Conservation (phyloP, 2,888 invertebrate species). For the Petrolisthes cinctipes region DNA sequence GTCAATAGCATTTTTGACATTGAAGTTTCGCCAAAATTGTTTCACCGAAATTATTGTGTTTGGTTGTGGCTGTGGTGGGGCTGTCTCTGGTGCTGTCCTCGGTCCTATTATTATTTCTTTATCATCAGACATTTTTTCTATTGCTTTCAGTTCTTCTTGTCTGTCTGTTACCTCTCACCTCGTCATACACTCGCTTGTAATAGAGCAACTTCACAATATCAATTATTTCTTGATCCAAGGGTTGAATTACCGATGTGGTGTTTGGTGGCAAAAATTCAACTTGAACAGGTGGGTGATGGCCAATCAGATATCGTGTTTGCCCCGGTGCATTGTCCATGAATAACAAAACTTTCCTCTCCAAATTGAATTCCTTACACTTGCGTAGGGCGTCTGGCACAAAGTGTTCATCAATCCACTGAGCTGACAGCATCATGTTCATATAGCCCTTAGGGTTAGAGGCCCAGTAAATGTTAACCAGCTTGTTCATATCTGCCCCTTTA, state of each 20-base stretch:
- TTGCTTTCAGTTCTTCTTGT: neutral
- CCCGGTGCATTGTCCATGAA: slow-evolving; percentile 10
- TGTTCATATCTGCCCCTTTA: neutral
- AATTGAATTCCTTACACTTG: slow-evolving; percentile 3
- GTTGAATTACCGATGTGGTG: neutral
- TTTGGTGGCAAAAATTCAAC: neutral
- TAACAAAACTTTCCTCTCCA: neutral
- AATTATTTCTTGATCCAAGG: slow-evolving; percentile 6
- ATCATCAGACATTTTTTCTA: neutral
- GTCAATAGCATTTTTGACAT: too few species aligned
- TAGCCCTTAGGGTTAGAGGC: slow-evolving; percentile 5
- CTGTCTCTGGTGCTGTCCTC: too few species aligned
- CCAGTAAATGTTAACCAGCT: slow-evolving; percentile 6
- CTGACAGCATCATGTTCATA: slow-evolving; percentile 19
- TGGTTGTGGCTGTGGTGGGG: too few species aligned
- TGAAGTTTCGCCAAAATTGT: too few species aligned
- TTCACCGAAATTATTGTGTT: too few species aligned
- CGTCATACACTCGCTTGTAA: neutral
- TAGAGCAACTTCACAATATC: neutral
- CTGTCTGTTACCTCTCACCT: neutral
- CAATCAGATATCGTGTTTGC: slow-evolving; percentile 1
- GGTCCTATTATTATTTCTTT: neutral
- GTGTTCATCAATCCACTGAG: slow-evolving; percentile 13
- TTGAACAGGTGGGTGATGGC: slow-evolving; percentile 2
- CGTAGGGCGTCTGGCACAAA: slow-evolving; percentile 17